Evolutionary conservation across 2,113 vertebrate species (phyloP).

Genomic region (Trachemys scripta): DNA sequence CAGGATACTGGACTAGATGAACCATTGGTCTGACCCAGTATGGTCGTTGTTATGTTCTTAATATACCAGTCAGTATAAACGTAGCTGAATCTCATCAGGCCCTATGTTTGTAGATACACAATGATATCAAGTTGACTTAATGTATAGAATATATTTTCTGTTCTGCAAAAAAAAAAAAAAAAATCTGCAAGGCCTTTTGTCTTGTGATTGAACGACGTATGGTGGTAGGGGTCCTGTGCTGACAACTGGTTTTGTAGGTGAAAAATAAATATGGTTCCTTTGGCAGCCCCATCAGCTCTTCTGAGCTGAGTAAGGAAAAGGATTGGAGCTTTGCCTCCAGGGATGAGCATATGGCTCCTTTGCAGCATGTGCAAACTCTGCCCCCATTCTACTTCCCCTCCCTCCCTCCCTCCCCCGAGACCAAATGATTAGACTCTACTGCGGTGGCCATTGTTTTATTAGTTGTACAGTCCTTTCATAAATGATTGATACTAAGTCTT

Average conservation of each 20-base stretch:
- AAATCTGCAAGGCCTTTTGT: accelerated
- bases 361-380: background rate
- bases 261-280: background rate
- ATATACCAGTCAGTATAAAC: background rate
- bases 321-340: background rate
- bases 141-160: background rate
- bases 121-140: background rate
- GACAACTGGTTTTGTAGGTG: background rate
- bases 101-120: background rate
- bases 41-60: too few relatives aligned
- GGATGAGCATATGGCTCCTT: background rate
- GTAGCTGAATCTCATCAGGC: background rate
- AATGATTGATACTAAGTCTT: background rate
- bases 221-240: background rate
- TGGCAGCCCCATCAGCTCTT: background rate
- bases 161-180: background rate
- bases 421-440: background rate
- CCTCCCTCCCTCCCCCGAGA: background rate
- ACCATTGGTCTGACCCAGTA: too few relatives aligned
- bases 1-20: too few relatives aligned
- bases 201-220: background rate
- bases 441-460: background rate
- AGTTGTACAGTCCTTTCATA: background rate
- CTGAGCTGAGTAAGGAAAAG: background rate
- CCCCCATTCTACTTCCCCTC: too few relatives aligned